phyloP scores from a whole-genome alignment of 2,888 invertebrate species.

The Girardia tigrina region DNA sequence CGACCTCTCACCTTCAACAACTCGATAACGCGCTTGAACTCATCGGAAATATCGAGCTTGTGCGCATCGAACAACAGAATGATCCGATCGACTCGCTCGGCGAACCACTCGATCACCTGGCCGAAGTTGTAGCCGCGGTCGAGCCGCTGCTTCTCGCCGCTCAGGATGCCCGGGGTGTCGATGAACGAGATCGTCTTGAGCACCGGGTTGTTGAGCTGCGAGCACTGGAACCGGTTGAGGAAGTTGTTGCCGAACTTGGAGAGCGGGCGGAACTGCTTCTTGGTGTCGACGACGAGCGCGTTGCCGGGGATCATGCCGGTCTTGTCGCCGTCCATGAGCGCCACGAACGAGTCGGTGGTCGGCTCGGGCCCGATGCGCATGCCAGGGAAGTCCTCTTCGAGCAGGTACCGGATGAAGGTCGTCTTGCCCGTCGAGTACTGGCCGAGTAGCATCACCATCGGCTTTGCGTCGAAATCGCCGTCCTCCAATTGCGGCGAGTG shows the following conservation, averaged over 20 bases:
- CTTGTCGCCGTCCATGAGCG: constrained; percentile 39
- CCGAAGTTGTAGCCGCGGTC: constrained; percentile 81
- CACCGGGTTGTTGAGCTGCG: constrained; percentile 73
- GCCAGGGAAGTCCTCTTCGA: constrained; percentile 40
- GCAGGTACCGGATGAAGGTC: constrained; percentile 42
- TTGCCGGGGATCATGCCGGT: constrained; percentile 66
- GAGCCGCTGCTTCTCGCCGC: constrained; percentile 72
- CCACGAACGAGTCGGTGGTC: constrained; percentile 41
- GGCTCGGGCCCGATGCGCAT: constrained; percentile 41
- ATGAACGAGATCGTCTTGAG: constrained; percentile 85
- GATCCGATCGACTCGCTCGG: constrained; percentile 90
- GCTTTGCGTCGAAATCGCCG: constrained; percentile 39
- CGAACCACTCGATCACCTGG: constrained; percentile 96
- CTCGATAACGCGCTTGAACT: constrained; percentile 88
- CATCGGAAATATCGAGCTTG: constrained; percentile 95
- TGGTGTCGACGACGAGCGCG: constrained; percentile 89
- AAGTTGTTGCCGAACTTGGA: constrained; percentile 96
- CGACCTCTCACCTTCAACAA: constrained; percentile 67
- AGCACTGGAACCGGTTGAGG: constrained; percentile 89
- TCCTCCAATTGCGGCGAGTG: constrained; percentile 70
- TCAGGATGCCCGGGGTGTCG: constrained; percentile 78
- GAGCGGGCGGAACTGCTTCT: constrained; percentile 77
- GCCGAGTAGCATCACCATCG: constrained; percentile 43
- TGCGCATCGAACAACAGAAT: constrained; percentile 93
- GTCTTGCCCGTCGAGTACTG: constrained; percentile 47